Evolutionary conservation across 2,888 invertebrate species (phyloP), one percentile per base, ranked within the genome.

Genomic region (Noctua pronuba): DNA sequence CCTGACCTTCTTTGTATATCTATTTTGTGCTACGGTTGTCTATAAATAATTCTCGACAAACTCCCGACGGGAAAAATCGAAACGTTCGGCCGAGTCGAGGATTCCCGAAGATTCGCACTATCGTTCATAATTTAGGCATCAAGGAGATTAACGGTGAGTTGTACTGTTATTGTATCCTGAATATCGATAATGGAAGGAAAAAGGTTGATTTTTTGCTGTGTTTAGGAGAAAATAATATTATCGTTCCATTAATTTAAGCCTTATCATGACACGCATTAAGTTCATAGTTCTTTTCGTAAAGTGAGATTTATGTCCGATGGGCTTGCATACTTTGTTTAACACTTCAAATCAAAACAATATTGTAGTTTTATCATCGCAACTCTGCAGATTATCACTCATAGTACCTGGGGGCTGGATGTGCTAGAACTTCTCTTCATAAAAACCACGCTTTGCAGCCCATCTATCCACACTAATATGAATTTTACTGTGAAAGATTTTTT

Each of bases 1-100:
- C 2, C 16, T 52, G 28, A 21, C 52, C 52, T 78, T 82, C 75
- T 82, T 35, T 46, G 16, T 28, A 7, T n/a, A 16, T 38, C 16
- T 28, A 64, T 24, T 44, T 28, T n/a, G 11, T 78, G 35, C 16
- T 52, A 41, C 60, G 31, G 60, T 60, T 75, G 82, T 83, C 83
- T 85, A 90, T 92, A 92, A 92, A 91, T 91, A 91, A 91, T 90
- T 85, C 86, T 72, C 68, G 49, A 72, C 74, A 62, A 84, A 85
- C 55, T 90, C 90, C 88, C 89, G 77, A 67, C 73, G 90, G 88
- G 79, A 85, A 87, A 90, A 89, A 90, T 90, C 88, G 87, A 88
- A 89, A 82, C 87, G 86, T 86, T 77, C 80, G 82, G 78, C 79
- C n/a, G 62, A 74, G 46, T 72, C 73, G 76, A 73, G 72, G 68